phyloP scores from a whole-genome alignment of 2,113 vertebrate species.

The Anhinga anhinga region DNA sequence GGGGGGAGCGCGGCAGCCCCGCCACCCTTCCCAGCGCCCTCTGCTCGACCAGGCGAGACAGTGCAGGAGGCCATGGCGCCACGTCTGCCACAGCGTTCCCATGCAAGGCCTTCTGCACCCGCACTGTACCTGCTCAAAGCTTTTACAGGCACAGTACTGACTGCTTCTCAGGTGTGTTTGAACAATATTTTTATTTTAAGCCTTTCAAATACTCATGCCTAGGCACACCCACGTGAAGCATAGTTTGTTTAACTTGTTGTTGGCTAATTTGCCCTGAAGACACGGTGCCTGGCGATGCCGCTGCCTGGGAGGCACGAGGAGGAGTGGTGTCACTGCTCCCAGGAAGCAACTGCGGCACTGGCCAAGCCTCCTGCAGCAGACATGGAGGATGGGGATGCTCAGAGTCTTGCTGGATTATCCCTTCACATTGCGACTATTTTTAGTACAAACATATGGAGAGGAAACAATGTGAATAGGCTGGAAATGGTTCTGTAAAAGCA shows the following conservation, averaged over 20 bases:
- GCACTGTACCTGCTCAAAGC: neutral
- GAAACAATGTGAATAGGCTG: slow-evolving; percentile 28
- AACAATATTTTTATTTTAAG: neutral
- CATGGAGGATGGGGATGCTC: rapidly evolving
- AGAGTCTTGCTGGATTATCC: neutral
- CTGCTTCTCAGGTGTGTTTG: neutral
- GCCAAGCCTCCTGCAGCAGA: neutral
- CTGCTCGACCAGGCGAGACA: neutral
- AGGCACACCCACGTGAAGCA: neutral
- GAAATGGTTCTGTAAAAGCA: slow-evolving; percentile 51
- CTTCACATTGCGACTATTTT: neutral
- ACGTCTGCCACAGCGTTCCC: rapidly evolving
- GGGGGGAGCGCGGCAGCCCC: neutral
- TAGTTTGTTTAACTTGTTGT: neutral
- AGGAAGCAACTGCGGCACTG: rapidly evolving
- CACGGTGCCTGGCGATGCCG: rapidly evolving
- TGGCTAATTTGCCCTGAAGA: neutral
- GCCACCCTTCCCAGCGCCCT: rapidly evolving
- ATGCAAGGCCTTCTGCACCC: too few relatives aligned
- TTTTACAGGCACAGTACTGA: neutral
- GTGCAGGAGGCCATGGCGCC: neutral
- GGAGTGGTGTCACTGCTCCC: rapidly evolving
- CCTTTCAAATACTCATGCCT: neutral
- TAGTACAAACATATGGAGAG: slow-evolving; percentile 48
- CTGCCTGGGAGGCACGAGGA: neutral